Base-by-base conservation (phyloP, 2,113 vertebrate genomes). In the Poecilia latipinna region DNA sequence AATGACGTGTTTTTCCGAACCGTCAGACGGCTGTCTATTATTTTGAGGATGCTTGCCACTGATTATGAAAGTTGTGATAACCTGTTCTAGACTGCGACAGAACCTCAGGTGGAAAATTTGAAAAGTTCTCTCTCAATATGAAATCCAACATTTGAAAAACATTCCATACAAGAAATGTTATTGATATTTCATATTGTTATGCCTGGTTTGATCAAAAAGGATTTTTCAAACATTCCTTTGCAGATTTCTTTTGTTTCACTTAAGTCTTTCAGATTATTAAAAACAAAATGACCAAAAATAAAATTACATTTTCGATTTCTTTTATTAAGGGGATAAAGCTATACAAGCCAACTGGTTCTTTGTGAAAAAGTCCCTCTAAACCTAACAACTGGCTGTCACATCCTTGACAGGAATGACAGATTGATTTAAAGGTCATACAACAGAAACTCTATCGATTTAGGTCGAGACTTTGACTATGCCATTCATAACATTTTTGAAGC, bases 1-100 rank as follows among this genome's bases (percentile, higher is more conserved):
- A 78, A 82, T 91, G 87, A 92, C 88, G 91, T 78, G 54, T 85
- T 90, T 93, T 94, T 94, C 94, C 92, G 84, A 91, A 65, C 74
- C 60, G 65, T 88, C 82, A 74, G 85, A 70, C 67, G 79, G 68
- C 61, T 57, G 82, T 65, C 26, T 70, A 89, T 86, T 83, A 86
- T 92, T 86, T 86, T 89, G 83, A 86, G 79, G 85, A 89, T 86
- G 81, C 79, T 69, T 79, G 74, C 75, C 67, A 78, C 83, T 82
- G 78, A 65, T 82, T 87, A 44, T 91, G 86, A 92, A 92, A 90
- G 86, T 90, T 78, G 54, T 88, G 85, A 89, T 87, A 82, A 85
- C 64, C 67, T 67, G 79, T 77, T 91, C 57, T 51, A 85, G 86
- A 85, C 79, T 15, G 60, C 1, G 62, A 74, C 84, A 77, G 74